These are phyloP conservation scores for Rhagoletis pomonella DNA, from an alignment of 1,140 invertebrate genomes.

Conservation along the genomic window DNA sequence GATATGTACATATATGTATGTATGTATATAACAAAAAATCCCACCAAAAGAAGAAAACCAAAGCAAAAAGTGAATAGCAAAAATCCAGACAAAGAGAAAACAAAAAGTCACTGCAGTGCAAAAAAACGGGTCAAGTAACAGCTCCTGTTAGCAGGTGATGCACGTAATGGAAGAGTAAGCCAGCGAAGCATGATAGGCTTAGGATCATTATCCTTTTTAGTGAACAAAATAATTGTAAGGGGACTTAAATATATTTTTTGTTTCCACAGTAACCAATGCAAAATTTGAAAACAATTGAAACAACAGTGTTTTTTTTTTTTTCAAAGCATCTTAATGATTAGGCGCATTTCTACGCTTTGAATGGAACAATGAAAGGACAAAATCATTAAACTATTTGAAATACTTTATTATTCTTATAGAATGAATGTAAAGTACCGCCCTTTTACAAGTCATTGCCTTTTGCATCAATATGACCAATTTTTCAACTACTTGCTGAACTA, in stretches of 20 bases:
- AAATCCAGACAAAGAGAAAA: neutral
- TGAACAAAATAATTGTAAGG: too few species aligned
- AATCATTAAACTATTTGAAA: neutral
- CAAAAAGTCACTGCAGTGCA: neutral
- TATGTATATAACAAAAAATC: neutral
- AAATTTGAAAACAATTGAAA: too few species aligned
- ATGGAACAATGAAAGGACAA: neutral
- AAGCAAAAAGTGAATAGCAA: too few species aligned
- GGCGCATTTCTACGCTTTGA: neutral
- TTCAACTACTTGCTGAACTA: neutral
- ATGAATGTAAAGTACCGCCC: too few species aligned
- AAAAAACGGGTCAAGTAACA: constrained; percentile 3
- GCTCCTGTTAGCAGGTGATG: neutral
- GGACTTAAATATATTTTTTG: too few species aligned
- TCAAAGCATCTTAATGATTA: neutral
- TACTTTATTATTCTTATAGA: neutral
- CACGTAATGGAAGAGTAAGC: neutral
- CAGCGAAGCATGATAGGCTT: constrained; percentile 14
- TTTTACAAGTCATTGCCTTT: neutral
- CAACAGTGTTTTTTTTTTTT: neutral
- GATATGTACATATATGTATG: neutral
- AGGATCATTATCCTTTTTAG: neutral
- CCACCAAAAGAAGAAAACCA: neutral
- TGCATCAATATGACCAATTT: neutral
- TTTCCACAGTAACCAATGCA: too few species aligned